Evolutionary conservation across 2,888 invertebrate species (phyloP).

Genomic region (Eristalis arbustorum): DNA sequence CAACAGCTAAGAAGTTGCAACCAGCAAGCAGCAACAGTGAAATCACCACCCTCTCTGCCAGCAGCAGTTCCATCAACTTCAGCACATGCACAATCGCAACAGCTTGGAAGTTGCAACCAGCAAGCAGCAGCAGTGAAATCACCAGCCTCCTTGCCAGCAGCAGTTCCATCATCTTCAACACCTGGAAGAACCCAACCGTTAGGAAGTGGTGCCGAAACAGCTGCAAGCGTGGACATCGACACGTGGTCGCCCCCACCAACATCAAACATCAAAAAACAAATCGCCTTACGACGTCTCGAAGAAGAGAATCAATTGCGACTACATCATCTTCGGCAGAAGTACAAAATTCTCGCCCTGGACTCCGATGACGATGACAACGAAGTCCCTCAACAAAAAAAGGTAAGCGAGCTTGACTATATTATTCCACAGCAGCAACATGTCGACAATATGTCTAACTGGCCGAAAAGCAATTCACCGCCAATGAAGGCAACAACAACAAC

Average conservation of each 20-base stretch:
- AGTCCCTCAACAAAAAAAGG: neutral
- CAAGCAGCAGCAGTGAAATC: neutral
- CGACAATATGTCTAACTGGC: too few relatives aligned
- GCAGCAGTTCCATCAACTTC: neutral
- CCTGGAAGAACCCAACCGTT: neutral
- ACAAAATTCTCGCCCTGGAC: neutral
- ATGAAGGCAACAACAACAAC: too few relatives aligned
- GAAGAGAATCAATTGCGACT: slow-evolving; percentile 13
- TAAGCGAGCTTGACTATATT: neutral
- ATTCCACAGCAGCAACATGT: neutral
- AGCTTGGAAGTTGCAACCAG: neutral
- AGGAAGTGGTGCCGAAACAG: neutral
- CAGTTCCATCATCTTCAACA: neutral
- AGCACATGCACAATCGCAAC: neutral
- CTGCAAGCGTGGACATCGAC: neutral
- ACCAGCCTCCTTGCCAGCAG: neutral
- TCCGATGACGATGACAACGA: slow-evolving; percentile 1
- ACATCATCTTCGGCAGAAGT: slow-evolving; percentile 9
- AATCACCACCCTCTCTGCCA: neutral
- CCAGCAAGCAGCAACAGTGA: neutral
- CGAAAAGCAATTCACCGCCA: too few relatives aligned
- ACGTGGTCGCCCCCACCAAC: neutral
- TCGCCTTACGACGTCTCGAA: neutral
- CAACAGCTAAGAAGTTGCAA: neutral
- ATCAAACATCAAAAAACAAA: neutral